Base-by-base conservation (phyloP, 2,888 invertebrate species). In the Lissocephala sabroskyi region DNA sequence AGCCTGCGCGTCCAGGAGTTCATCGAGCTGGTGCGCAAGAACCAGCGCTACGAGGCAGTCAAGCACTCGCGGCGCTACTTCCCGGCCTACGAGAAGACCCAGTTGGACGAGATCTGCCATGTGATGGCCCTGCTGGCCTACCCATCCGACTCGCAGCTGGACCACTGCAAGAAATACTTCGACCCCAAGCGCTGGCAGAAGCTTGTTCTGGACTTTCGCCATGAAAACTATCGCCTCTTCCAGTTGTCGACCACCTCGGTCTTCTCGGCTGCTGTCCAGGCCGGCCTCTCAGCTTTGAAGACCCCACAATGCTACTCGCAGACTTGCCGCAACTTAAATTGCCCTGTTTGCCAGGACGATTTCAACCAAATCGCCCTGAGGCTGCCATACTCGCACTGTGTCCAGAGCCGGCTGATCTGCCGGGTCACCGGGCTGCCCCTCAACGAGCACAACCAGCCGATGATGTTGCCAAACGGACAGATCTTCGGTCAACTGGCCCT, bases 381-480 rank as follows among this genome's bases (percentile, higher is more conserved):
- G 28, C 87, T 99, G 80, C 98, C 99, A 54, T 94, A 92, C 85
- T 97, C 98, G 56, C 98, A 98, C 87, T 96, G 96, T 85, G 94
- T 96, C 44, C 98, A 98, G 85, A 97, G 97, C 59, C 90, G 96
- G 45, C 89, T 98, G 45, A 94, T 98, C 77, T 99, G 98, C 85
- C 89, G 89, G 80, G 91, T 98, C 68, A 94, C 95, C 53, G 95
- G 96, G 19, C 88, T 92, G 71, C 93, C 96, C 40, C 88, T 99
- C 76, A 97, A 99, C 86, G 98, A 98, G 83, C 94, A 98, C 85
- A 98, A 98, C 87, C 96, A 95, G 68, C 98, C 98, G 9, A 94
- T 98, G 92, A 96, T 97, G 91, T 88, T 99, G 86, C 99, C 99
- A 56, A 98, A 98, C 86, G 98, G 98, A 47, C 94, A 96, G 86